These are phyloP conservation scores for Amblyteles armatorius DNA, from an alignment of 2,888 invertebrate genomes.

Conservation along the genomic window DNA sequence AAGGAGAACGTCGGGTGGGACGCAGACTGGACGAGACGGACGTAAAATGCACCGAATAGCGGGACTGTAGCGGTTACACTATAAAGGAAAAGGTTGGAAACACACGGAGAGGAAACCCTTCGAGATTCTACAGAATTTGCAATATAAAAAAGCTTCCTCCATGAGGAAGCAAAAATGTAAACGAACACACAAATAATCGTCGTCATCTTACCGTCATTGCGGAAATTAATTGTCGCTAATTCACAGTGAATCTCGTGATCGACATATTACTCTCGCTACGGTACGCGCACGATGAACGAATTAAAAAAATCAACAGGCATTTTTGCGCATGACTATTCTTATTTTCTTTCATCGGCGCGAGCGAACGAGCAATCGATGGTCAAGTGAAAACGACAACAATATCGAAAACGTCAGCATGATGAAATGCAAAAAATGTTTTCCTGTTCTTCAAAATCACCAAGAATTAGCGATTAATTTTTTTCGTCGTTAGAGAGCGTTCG, in stretches of 20 bases:
- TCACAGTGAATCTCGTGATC: conserved; percentile 53
- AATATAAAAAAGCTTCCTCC: neutral
- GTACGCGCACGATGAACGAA: conserved; percentile 21
- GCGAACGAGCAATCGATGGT: neutral
- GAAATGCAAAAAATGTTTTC: neutral
- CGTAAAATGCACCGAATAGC: neutral
- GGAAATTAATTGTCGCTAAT: conserved; percentile 48
- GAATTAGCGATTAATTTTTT: conserved; percentile 23
- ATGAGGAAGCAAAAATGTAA: neutral
- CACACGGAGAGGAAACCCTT: neutral
- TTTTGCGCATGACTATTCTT: conserved; percentile 7
- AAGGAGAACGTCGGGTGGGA: conserved; percentile 34
- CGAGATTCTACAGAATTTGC: neutral
- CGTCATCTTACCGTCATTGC: conserved; percentile 65
- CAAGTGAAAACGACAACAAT: neutral
- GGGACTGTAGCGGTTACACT: neutral
- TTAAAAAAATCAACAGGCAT: conserved; percentile 18
- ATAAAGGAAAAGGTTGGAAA: conserved; percentile 38
- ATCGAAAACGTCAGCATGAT: neutral
- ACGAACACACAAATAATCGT: conserved; percentile 14
- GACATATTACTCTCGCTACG: conserved; percentile 45
- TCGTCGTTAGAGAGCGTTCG: conserved; percentile 64
- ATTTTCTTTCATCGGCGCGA: conserved; percentile 5
- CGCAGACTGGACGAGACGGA: conserved; percentile 25
- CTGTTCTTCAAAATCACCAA: conserved; percentile 22